Base-by-base conservation (phyloP, 2,113 vertebrate species). In the Eulacestoma nigropectus region DNA sequence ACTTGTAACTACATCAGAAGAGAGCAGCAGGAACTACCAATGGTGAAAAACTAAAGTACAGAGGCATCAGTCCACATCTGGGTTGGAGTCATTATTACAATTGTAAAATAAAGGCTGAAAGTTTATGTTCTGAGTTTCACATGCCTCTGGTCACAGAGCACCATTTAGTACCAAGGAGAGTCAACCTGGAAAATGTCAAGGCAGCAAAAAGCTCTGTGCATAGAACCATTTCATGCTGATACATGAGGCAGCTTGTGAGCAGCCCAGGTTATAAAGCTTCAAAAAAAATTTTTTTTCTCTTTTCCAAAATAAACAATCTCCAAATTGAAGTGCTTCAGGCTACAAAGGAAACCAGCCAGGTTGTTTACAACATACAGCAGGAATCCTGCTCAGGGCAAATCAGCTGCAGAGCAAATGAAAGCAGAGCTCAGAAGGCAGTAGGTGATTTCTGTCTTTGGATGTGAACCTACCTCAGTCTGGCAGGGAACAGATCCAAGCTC, bases 321-420 rank as follows among this genome's bases (percentile, higher is more conserved):
- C 56, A 26, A 75, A 86, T 5, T 78, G 75, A 96, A 72, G 19
- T 33, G 84, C 95, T 88, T 79, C 52, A 56, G 93, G 93, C 64
- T 88, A 63, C 65, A 81, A 74, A 93, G 95, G 92, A 94, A 92
- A 49, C 27, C 9, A 88, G 90, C 76, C 88, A 96, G 90, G 56
- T 37, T 88, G 75, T 88, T 95, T 77, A 68, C 59, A 90, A 84
- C 63, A 55, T 70, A n/a, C 68, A 81, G 83, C 72, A 95, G 60
- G 92, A 97, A 94, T 94, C 60, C 88, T 95, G 95, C 95, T 90
- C 21, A 44, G 47, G 88, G 93, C 93, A 92, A 81, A 74, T 56
- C 95, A 95, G 85, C 95, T 96, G 96, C 92, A 86, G 59, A 94
- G 68, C 77, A 91, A 90, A 94, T 50, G 63, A 76, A 96, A 65